Percentiles rank a stretch among this genome's conserved stretches.
These are phyloP conservation scores for Bombus cullumanus DNA, from an alignment of 1,140 invertebrate species.

Conservation along the genomic window DNA sequence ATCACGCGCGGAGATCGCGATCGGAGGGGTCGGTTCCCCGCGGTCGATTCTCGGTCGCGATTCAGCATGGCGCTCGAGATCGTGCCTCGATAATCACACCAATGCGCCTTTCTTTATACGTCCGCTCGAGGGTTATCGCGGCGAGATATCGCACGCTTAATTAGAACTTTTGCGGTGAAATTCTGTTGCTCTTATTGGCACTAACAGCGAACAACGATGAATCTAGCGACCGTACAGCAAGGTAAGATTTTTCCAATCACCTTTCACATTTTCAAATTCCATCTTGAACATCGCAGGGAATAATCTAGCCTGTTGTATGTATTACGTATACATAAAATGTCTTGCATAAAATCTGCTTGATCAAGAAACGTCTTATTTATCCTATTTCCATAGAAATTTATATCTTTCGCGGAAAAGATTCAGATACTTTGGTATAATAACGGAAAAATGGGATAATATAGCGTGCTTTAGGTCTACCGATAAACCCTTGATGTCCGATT, in stretches of 20 bases:
- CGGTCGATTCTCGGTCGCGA: constrained; percentile 37
- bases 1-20: constrained; percentile 20
- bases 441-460: no score
- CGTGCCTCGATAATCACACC: background rate
- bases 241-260: background rate
- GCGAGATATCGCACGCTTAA: constrained; percentile 21
- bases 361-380: no score
- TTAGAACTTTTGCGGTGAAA: constrained; percentile 24
- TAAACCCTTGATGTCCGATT: background rate
- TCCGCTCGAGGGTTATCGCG: constrained; percentile 12
- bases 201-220: background rate
- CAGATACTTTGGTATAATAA: no score
- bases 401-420: no score
- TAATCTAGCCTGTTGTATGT: no score
- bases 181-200: background rate
- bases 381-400: no score
- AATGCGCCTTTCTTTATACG: constrained; percentile 1
- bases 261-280: background rate
- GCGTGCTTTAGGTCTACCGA: no score
- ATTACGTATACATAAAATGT: no score
- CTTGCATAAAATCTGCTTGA: no score
- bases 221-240: background rate
- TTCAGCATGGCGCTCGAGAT: constrained; percentile 11
- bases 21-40: constrained; percentile 9
- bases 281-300: background rate